phyloP scores from a whole-genome alignment of 1,140 invertebrate species.

The Steinernema feltiae region DNA sequence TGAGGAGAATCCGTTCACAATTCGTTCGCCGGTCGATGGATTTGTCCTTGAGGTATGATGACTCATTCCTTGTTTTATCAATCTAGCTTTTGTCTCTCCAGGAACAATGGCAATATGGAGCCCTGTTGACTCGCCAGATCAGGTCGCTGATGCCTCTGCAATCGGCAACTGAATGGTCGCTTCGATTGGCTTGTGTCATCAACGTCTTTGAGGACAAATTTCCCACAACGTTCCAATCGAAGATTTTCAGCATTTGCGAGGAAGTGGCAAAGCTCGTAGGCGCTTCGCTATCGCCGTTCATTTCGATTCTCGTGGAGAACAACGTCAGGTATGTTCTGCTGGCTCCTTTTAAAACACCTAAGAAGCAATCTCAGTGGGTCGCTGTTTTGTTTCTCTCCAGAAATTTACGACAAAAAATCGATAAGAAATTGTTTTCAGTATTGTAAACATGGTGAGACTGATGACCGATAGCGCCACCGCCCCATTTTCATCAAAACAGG shows the following conservation, averaged over 20 bases:
- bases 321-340: background rate
- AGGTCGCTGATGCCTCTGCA: background rate
- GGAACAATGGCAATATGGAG: slow-evolving; percentile 1
- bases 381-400: background rate
- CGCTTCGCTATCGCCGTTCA: background rate
- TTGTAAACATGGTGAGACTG: no score
- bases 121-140: background rate
- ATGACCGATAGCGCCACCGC: no score
- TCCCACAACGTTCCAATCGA: background rate
- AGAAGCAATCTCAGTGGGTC: no score
- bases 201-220: slow-evolving; percentile 9
- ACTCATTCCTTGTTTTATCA: background rate
- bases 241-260: slow-evolving; percentile 12
- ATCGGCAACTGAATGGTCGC: background rate
- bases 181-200: background rate
- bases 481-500: no score
- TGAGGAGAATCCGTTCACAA: background rate
- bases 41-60: background rate
- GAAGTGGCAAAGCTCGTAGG: background rate
- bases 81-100: background rate
- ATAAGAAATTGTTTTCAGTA: background rate
- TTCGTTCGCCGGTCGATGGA: background rate
- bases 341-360: background rate
- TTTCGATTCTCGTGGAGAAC: slow-evolving; percentile 1
- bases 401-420: background rate